Percentiles rank a stretch among this genome's conserved stretches.
Evolutionary conservation across 2,888 invertebrate genomes (phyloP).

Genomic region (Pristionchus arcanus): DNA sequence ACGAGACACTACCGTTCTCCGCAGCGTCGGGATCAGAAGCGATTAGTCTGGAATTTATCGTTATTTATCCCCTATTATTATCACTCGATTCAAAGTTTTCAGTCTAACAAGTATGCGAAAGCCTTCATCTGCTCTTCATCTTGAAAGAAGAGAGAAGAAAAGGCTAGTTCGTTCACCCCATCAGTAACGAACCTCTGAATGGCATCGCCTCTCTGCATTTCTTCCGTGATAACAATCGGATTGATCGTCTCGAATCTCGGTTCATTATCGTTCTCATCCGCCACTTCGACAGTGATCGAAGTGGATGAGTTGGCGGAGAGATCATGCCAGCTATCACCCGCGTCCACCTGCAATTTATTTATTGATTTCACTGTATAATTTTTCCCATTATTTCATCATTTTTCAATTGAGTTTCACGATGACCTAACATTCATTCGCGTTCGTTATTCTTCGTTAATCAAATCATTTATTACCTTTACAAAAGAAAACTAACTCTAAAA

Average conservation of each 20-base stretch:
- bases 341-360: slow-evolving; percentile 56
- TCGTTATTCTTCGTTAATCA: background rate
- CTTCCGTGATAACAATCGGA: slow-evolving; percentile 57
- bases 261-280: slow-evolving; percentile 66
- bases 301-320: slow-evolving; percentile 55
- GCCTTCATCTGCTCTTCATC: no score
- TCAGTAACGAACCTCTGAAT: slow-evolving; percentile 32
- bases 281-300: slow-evolving; percentile 57
- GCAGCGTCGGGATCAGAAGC: slow-evolving; percentile 88
- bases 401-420: background rate
- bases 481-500: slow-evolving; percentile 32
- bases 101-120: no score
- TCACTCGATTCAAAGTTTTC: no score
- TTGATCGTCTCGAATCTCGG: slow-evolving; percentile 56
- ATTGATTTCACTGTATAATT: background rate
- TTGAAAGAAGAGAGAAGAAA: no score
- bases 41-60: slow-evolving; percentile 82
- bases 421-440: background rate
- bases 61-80: no score
- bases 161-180: no score
- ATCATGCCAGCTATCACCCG: slow-evolving; percentile 50
- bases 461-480: background rate
- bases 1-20: slow-evolving; percentile 81
- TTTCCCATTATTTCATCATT: background rate
- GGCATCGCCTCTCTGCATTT: slow-evolving; percentile 59